Evolutionary conservation across 2,797 vertebrate species (phyloP).

Genomic region (Diplodus puntazzo): DNA sequence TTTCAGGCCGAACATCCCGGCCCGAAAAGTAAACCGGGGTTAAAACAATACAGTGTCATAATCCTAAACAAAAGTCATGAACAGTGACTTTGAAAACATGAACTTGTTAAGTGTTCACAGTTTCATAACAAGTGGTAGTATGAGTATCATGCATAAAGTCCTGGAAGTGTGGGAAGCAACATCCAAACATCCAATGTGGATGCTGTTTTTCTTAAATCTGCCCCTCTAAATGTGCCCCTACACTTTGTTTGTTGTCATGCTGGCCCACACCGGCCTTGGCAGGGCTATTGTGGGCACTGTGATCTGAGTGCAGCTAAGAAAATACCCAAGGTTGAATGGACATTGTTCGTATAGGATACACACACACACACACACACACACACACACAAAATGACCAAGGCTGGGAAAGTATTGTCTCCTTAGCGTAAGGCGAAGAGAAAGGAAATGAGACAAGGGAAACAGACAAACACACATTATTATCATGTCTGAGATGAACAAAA

Average conservation of each 20-base stretch:
- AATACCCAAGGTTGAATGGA: constrained; percentile 68
- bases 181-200: not conserved
- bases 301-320: constrained; percentile 53
- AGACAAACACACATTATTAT: constrained; percentile 26
- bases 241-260: constrained; percentile 22
- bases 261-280: constrained; percentile 49
- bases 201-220: not conserved
- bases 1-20: not conserved
- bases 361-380: constrained; percentile 23
- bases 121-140: not conserved
- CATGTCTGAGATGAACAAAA: constrained; percentile 3
- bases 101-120: not conserved
- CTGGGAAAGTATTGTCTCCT: constrained; percentile 69
- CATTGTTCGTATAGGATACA: constrained; percentile 68
- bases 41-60: not conserved
- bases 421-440: constrained; percentile 48
- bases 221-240: constrained; percentile 15
- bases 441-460: constrained; percentile 54
- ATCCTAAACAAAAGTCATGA: constrained; percentile 5
- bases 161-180: not conserved
- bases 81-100: not conserved
- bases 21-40: not conserved
- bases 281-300: constrained; percentile 49
- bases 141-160: not conserved
- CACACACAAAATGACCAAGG: constrained; percentile 50